A percentile compares a stretch with the other conserved stretches of the same genome.
Conservation (phyloP, 2,888 invertebrate species). For the Bimastos eiseni region DNA sequence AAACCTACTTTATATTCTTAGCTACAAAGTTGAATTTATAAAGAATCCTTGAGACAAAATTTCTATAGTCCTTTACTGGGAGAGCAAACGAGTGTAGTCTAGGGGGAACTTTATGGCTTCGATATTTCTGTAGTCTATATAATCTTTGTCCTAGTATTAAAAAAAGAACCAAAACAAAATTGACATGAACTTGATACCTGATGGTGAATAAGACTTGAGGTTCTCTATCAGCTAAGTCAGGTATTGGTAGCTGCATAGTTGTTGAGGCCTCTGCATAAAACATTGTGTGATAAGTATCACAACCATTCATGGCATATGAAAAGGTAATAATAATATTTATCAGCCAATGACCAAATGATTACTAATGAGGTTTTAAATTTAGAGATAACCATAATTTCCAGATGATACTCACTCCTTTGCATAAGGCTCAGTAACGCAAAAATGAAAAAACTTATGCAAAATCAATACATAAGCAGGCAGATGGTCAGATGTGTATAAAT, state of each 20-base stretch:
- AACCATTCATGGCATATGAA: too few relatives aligned
- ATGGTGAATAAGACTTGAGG: conserved; percentile 22
- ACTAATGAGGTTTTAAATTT: neutral
- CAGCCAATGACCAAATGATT: neutral
- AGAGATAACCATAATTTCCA: neutral
- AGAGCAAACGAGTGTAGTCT: too few relatives aligned
- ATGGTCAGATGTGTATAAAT: too few relatives aligned
- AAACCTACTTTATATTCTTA: too few relatives aligned
- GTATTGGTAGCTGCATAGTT: neutral
- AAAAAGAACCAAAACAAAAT: neutral
- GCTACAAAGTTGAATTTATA: too few relatives aligned
- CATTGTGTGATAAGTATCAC: neutral
- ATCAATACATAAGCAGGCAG: too few relatives aligned
- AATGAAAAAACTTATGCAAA: too few relatives aligned
- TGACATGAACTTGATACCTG: neutral
- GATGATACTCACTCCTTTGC: neutral
- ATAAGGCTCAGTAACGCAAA: too few relatives aligned
- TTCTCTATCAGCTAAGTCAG: neutral
- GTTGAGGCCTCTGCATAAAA: neutral
- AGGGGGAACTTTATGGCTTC: too few relatives aligned
- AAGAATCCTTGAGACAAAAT: too few relatives aligned
- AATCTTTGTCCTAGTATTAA: neutral
- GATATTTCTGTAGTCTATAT: neutral
- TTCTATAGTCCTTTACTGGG: too few relatives aligned
- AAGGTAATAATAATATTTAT: neutral